Base-by-base conservation (phyloP, 2,888 invertebrate genomes). In the Cenopis cana region DNA sequence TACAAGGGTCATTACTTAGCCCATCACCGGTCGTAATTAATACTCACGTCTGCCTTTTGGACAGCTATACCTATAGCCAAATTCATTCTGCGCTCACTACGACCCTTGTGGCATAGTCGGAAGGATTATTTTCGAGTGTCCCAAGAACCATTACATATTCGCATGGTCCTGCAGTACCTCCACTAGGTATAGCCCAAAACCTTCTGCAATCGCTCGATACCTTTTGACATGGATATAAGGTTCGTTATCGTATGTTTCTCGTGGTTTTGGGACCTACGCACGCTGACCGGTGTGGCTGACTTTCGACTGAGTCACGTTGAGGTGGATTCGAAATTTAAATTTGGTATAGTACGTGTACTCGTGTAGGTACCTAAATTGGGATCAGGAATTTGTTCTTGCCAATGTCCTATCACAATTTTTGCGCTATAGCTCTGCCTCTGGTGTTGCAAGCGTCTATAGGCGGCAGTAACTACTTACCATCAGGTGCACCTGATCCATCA, bases 1-100 rank as follows among this genome's bases (percentile, higher is more conserved):
- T 89, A 93, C 92, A 91, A 91, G 91, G 92, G 93, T 91, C 92
- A 91, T 92, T 92, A 93, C 93, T 93, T 91, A 91, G 87, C 85
- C 86, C 86, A 89, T 89, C 89, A 78, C 78, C 81, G 82, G n/a
- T 82, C 77, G 90, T 89, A 90, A 93, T 92, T 91, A 92, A 92
- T 91, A 89, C 84, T 66, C 52, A 78, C 78, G 74, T 75, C 79
- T 75, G 76, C 73, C 73, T 74, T 67, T 65, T 69, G 64, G 68
- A 71, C 73, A 49, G 72, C 75, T 78, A 67, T 67, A 69, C 73
- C 68, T 62, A 56, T 55, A 61, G 11, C 41, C 38, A 41, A 18
- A 29, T 10, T 38, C 12, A 14, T 41, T 38, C 24, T 52, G 52
- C 64, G 5, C 0, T n/a, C n/a, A 1, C 20, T 20, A 24, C 17